These are phyloP conservation scores for Drosophila pseudoananassae DNA, from an alignment of 1,140 invertebrate species.

Conservation along the genomic window DNA sequence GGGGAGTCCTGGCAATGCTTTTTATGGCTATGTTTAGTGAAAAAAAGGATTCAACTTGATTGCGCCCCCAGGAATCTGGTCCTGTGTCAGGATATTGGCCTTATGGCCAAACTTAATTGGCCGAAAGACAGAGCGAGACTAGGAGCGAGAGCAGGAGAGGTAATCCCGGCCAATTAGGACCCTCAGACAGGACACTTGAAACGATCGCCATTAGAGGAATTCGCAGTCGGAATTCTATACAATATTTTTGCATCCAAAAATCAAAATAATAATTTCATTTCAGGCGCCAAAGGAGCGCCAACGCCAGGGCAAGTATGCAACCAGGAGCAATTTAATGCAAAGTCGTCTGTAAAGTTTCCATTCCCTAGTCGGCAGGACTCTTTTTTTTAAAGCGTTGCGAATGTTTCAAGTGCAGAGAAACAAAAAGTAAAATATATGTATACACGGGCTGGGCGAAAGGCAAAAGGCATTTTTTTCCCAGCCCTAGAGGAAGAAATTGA, in stretches of 20 bases:
- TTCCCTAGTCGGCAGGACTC: slow-evolving; percentile 10
- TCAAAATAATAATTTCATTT: slow-evolving; percentile 61
- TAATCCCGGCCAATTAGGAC: slow-evolving; percentile 49
- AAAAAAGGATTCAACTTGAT: slow-evolving; percentile 74
- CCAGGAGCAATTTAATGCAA: slow-evolving; percentile 62
- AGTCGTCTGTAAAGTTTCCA: slow-evolving; percentile 64
- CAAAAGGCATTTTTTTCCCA: slow-evolving; percentile 56
- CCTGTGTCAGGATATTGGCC: slow-evolving; percentile 24
- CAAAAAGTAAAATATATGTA: slow-evolving; percentile 28
- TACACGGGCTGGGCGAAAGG: slow-evolving; percentile 35
- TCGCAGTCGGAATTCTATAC: neutral
- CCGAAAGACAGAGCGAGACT: neutral
- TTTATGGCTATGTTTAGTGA: slow-evolving; percentile 77
- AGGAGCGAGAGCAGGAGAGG: neutral
- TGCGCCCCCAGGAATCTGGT: slow-evolving; percentile 54
- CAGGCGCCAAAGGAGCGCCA: slow-evolving; percentile 20
- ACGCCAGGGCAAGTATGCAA: slow-evolving; percentile 33
- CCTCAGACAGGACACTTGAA: slow-evolving; percentile 20
- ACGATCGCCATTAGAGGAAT: slow-evolving; percentile 23
- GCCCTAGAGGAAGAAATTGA: slow-evolving; percentile 53
- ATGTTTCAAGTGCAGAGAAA: slow-evolving; percentile 66
- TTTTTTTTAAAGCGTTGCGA: slow-evolving; percentile 61
- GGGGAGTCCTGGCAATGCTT: slow-evolving; percentile 64
- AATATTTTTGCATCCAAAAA: neutral
- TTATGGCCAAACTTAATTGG: slow-evolving; percentile 37